A percentile compares a stretch with the other conserved stretches of the same genome.
Conservation (phyloP, 2,113 vertebrate genomes). For the Nothoprocta pentlandii region DNA sequence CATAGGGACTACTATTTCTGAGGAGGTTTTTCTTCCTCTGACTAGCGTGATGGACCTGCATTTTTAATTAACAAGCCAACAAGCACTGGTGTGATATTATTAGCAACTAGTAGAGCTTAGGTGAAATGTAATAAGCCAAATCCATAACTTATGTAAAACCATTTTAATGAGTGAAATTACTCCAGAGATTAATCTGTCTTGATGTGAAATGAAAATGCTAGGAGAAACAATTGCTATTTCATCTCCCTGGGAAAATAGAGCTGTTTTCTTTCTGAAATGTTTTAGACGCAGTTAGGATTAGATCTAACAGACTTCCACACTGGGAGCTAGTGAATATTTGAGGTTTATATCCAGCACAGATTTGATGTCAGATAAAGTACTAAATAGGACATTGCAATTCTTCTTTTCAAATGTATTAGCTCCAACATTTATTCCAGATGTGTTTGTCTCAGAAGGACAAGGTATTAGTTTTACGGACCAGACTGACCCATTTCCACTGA, state of each 20-base stretch:
- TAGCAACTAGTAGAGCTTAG: not conserved
- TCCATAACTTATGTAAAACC: not conserved
- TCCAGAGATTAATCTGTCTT: not conserved
- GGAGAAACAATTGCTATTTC: not conserved
- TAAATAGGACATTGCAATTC: not conserved
- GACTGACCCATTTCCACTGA: not conserved
- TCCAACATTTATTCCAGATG: not conserved
- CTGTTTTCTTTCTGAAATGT: not conserved
- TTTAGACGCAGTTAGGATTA: constrained; percentile 25
- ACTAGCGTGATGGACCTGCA: constrained; percentile 51
- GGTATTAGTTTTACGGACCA: constrained; percentile 6
- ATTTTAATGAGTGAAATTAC: constrained; percentile 32
- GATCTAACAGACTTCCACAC: not conserved
- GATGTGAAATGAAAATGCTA: not conserved
- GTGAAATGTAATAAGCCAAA: constrained; percentile 7
- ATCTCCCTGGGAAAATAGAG: not conserved
- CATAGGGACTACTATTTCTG: constrained; percentile 6
- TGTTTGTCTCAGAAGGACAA: not conserved
- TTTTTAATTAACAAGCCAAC: constrained; percentile 68
- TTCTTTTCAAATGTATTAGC: not conserved
- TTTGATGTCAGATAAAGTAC: not conserved
- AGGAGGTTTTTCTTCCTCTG: constrained; percentile 11
- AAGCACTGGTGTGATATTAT: not conserved
- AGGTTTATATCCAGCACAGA: not conserved
- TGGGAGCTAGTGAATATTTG: constrained; percentile 18